These are phyloP conservation scores for Notarius lentiginosus DNA, from an alignment of 2,113 vertebrate species.

Conservation along the genomic window DNA sequence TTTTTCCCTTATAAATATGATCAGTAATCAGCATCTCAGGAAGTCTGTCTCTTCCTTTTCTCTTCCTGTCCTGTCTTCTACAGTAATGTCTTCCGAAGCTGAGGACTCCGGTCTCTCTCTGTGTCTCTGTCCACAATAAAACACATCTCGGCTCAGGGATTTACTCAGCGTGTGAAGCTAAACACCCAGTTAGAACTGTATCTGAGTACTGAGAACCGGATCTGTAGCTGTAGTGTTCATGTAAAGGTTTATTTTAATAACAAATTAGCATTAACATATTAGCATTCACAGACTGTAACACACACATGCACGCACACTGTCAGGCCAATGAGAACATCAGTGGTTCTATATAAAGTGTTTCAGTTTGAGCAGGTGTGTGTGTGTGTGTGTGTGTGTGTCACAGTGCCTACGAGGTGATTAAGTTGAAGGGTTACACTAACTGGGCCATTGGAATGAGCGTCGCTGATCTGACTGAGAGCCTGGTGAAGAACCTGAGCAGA, in stretches of 20 bases:
- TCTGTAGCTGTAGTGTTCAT: too few relatives aligned
- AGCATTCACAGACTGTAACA: not conserved
- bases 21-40: too few relatives aligned
- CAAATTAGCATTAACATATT: not conserved
- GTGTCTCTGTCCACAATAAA: too few relatives aligned
- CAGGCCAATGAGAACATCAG: not conserved
- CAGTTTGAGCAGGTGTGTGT: not conserved
- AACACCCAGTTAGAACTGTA: too few relatives aligned
- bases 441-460: slow-evolving; percentile 98
- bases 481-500: slow-evolving; percentile 85
- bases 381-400: slow-evolving; percentile 1
- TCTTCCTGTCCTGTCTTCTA: not conserved
- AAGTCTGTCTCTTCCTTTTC: too few relatives aligned
- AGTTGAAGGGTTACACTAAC: slow-evolving; percentile 96
- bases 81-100: not conserved
- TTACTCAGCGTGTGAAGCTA: too few relatives aligned
- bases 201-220: too few relatives aligned
- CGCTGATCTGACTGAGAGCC: slow-evolving; percentile 88
- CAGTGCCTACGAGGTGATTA: slow-evolving; percentile 97
- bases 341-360: not conserved
- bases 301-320: not conserved
- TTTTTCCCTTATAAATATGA: too few relatives aligned
- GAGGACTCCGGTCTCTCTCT: not conserved
- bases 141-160: too few relatives aligned
- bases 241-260: not conserved